Evolutionary conservation across 2,113 vertebrate genomes (phyloP), one percentile per base, ranked within the genome.

Genomic region (Parus major): DNA sequence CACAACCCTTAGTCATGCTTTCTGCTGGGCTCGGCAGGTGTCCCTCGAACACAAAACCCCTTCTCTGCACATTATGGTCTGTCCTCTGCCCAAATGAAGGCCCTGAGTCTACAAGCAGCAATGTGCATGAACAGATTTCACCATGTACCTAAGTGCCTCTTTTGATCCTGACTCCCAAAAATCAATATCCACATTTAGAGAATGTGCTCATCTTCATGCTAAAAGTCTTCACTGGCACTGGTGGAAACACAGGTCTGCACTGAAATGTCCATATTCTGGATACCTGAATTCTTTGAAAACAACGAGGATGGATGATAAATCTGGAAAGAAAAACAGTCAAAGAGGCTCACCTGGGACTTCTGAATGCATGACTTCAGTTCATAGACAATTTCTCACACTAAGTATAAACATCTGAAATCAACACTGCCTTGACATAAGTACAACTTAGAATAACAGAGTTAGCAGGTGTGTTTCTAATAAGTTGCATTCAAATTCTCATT

Each of bases 341-440:
- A 72, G 73, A 31, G 4, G 19, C 33, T 84, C 42, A 86, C 39
- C 53, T 86, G 60, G 31, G 69, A 59, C 33, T 95, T 96, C 63
- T 80, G 92, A 71, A 66, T 59, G n/a, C 11, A 8, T 39, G 49
- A 24, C 88, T 96, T 95, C 64, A 76, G 47, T 35, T 95, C 28
- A 33, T 2, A 39, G 33, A 78, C 14, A 63, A n/a, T 57, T 95
- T 92, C 80, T 95, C 75, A 88, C 79, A 84, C 29, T 80, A 82
- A 31, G 50, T 80, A 46, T 46, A 88, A 90, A 88, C 42, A 42
- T 21, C 72, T n/a, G 7, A 93, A 96, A 96, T 69, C 66, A 93
- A 93, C 53, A 31, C 78, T 78, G 71, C 44, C 24, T 70, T 59
- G 76, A 56, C 39, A 71, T 77, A 82, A 56, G 35, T 27, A 5